Conservation (phyloP, 2,113 vertebrate genomes). For the Cichladusa arquata region DNA sequence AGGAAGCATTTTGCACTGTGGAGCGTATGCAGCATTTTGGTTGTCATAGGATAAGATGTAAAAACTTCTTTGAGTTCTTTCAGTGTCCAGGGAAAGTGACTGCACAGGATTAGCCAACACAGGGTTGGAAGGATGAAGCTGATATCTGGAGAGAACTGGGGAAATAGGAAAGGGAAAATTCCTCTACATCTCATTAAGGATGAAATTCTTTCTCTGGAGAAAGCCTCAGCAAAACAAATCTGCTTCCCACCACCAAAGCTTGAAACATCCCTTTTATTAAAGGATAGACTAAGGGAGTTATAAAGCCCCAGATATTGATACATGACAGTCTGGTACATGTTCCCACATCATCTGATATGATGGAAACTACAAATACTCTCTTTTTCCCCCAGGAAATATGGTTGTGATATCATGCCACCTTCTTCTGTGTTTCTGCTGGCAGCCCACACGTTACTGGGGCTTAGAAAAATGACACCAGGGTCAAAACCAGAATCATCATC, state of each 20-base stretch:
- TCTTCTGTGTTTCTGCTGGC: not conserved
- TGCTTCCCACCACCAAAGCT: not conserved
- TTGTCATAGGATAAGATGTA: not conserved
- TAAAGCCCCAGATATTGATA: rapidly evolving
- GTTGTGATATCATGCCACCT: not conserved
- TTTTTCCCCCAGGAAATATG: not conserved
- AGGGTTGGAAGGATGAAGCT: not conserved
- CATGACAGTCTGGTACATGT: rapidly evolving
- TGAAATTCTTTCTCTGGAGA: not conserved
- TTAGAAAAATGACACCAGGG: not conserved
- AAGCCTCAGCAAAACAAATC: not conserved
- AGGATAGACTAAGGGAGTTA: not conserved
- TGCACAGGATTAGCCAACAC: not conserved
- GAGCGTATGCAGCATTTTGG: not conserved
- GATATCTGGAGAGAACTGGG: not conserved
- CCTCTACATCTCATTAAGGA: not conserved
- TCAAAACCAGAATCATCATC: not conserved
- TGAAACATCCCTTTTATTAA: not conserved
- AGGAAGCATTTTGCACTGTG: not conserved
- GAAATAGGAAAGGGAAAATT: not conserved
- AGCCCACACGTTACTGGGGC: not conserved
- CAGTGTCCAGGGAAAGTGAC: not conserved
- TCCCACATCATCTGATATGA: not conserved
- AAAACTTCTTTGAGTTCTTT: not conserved
- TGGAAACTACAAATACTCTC: not conserved